Percentiles rank a stretch among this genome's conserved stretches.
Conservation (phyloP, 37 sponge, comb jelly and placozoan species). For the Geodia barretti region DNA sequence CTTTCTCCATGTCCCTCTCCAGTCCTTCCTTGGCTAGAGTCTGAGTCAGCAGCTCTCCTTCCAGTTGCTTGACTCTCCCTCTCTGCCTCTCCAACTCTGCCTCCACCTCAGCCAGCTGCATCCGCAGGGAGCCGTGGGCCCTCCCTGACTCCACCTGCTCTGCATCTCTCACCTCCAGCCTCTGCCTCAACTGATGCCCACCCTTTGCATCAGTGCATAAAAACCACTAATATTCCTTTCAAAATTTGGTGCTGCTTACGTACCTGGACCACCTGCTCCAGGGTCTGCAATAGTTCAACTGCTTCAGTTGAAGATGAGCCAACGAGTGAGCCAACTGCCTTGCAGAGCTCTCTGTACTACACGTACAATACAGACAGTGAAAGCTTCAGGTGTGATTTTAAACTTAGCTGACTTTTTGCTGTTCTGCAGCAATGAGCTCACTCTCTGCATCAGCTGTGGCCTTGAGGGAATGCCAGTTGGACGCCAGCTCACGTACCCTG, state of each 20-base stretch:
- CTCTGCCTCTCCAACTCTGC: constrained; percentile 22
- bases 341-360: constrained; percentile 17
- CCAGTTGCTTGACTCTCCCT: constrained; percentile 15
- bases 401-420: constrained; percentile 14
- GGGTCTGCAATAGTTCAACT: constrained; percentile 3
- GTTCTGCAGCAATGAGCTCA: not conserved
- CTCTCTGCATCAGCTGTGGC: constrained; percentile 2
- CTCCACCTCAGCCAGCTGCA: not conserved
- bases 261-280: not conserved
- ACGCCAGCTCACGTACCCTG: constrained; percentile 15
- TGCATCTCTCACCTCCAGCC: not conserved
- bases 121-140: not conserved
- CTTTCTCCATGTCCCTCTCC: constrained; percentile 28
- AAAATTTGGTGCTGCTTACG: too few relatives aligned
- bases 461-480: not conserved
- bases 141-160: not conserved
- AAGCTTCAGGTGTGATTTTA: not conserved
- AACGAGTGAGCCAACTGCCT: not conserved
- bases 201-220: too few relatives aligned
- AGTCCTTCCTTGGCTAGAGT: constrained; percentile 29
- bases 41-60: constrained; percentile 15
- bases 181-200: not conserved
- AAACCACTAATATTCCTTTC: too few relatives aligned
- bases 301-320: not conserved
- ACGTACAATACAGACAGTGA: not conserved